phyloP scores from a whole-genome alignment of 2,888 invertebrate species.

The Anoplius nigerrimus region DNA sequence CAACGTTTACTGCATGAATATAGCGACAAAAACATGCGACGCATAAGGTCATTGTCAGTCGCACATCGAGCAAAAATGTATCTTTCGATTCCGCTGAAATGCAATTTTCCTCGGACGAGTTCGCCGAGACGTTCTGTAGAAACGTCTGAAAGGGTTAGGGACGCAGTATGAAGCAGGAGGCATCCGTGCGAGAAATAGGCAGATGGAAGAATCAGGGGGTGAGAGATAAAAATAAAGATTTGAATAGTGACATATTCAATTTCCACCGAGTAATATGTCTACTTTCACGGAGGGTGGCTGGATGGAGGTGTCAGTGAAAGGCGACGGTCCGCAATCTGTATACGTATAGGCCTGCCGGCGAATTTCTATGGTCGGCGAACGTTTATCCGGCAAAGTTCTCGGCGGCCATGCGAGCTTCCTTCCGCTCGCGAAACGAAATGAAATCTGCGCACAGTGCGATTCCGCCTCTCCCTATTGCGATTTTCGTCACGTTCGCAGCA shows the following conservation, averaged over 20 bases:
- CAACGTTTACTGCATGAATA: too few species aligned
- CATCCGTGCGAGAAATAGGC: background rate
- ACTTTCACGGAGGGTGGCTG: background rate
- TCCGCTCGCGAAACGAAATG: too few species aligned
- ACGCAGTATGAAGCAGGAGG: background rate
- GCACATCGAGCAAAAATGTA: too few species aligned
- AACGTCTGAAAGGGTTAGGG: background rate
- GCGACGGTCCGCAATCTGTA: too few species aligned
- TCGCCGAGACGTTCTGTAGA: background rate
- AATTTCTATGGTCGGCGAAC: too few species aligned
- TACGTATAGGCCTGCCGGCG: too few species aligned
- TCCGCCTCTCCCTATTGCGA: too few species aligned
- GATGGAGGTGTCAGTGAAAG: too few species aligned
- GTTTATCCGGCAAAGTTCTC: background rate
- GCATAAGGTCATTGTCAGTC: too few species aligned
- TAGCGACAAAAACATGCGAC: too few species aligned
- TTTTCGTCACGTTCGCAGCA: too few species aligned
- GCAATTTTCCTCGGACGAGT: slow-evolving; percentile 23
- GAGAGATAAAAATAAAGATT: slow-evolving; percentile 44
- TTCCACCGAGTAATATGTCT: slow-evolving; percentile 38
- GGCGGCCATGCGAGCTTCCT: too few species aligned
- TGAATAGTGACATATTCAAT: slow-evolving; percentile 53
- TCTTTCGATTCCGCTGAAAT: background rate
- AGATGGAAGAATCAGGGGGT: background rate
- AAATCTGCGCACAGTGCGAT: slow-evolving; percentile 9